Conservation (phyloP, 2,113 vertebrate genomes). For the Rhineura floridana region DNA sequence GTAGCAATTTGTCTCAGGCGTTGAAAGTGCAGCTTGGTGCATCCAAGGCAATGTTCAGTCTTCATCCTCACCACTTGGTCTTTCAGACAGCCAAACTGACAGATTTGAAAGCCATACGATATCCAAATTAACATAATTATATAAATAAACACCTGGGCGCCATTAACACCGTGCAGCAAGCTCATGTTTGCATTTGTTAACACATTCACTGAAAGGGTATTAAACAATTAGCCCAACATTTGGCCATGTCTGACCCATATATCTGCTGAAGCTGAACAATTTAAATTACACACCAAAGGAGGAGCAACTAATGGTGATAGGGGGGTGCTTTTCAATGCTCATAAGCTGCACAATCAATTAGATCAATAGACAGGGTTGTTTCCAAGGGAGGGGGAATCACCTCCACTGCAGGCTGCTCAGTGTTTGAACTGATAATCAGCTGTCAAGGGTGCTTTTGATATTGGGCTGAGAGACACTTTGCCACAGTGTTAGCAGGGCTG, state of each 20-base stretch:
- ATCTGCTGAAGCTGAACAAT: background rate
- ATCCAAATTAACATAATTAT: background rate
- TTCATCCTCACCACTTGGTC: background rate
- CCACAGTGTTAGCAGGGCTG: background rate
- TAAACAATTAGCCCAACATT: background rate
- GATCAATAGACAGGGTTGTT: background rate
- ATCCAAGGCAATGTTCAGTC: background rate
- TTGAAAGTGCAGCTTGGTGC: background rate
- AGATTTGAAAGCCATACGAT: background rate
- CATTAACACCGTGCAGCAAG: background rate
- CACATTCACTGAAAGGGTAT: background rate
- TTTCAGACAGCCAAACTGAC: background rate
- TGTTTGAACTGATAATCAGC: background rate
- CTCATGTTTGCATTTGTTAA: background rate
- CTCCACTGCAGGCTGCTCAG: fast-evolving
- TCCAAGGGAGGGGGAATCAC: fast-evolving
- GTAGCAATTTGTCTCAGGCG: background rate
- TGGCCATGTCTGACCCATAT: background rate
- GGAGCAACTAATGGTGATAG: background rate
- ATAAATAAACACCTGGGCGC: fast-evolving
- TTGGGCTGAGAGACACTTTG: background rate
- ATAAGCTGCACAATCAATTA: background rate
- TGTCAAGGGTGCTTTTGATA: background rate
- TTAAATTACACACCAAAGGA: background rate
- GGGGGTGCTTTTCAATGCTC: fast-evolving